phyloP scores from a whole-genome alignment of 2,113 vertebrate genomes.

The Gobiocypris rarus region DNA sequence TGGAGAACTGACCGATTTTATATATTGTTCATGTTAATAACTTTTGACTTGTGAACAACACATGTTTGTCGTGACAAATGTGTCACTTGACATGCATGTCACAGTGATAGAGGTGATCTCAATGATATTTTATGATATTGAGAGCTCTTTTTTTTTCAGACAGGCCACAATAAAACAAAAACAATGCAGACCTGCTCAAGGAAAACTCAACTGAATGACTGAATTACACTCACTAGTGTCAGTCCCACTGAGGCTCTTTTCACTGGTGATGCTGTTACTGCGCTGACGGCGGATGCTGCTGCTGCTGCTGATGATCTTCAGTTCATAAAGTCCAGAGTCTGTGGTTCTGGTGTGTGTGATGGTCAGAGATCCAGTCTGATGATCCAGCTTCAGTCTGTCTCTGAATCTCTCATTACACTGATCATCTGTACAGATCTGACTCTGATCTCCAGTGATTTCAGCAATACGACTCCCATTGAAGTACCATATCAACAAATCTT shows the following conservation, averaged over 20 bases:
- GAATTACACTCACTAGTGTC: neutral
- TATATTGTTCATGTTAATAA: too few species aligned
- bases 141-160: too few species aligned
- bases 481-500: neutral
- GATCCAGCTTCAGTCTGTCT: neutral
- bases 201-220: neutral
- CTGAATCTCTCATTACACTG: neutral
- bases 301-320: neutral
- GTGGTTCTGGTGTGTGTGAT: neutral
- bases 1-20: too few species aligned
- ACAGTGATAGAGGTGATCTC: too few species aligned
- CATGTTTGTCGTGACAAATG: too few species aligned
- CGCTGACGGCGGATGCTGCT: neutral
- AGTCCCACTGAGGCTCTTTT: neutral
- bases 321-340: neutral
- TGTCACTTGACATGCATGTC: too few species aligned
- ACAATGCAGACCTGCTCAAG: neutral
- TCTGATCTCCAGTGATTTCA: neutral
- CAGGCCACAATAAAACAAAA: too few species aligned
- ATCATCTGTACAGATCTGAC: neutral
- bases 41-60: too few species aligned
- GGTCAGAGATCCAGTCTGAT: slow-evolving; percentile 1
- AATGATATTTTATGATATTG: too few species aligned
- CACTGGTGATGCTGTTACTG: neutral
- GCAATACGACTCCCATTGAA: neutral